Evolutionary conservation across 2,797 vertebrate species (phyloP).

Genomic region (Rhinoraja longicauda): DNA sequence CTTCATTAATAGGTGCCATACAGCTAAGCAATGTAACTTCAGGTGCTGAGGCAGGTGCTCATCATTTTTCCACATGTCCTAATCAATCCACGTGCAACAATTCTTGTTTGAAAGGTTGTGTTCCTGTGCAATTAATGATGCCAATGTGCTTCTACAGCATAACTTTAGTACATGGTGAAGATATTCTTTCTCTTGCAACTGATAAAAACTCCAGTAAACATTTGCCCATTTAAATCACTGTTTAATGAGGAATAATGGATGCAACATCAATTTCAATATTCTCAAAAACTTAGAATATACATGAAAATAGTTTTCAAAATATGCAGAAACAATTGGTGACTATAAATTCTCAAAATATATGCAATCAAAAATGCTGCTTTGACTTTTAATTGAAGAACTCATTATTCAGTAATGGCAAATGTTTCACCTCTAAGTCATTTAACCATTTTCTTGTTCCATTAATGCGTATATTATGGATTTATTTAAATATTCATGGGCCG

Average conservation of each 20-base stretch:
- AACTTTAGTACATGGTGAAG: not conserved
- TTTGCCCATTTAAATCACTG: not conserved
- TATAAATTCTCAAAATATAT: not conserved
- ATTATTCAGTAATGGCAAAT: not conserved
- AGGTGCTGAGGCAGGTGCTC: not conserved
- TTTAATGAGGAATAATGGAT: not conserved
- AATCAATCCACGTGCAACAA: not conserved
- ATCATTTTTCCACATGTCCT: not conserved
- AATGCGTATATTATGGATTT: not conserved
- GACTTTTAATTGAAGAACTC: not conserved
- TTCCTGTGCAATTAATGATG: not conserved
- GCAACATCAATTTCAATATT: not conserved
- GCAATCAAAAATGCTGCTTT: not conserved
- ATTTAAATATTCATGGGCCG: not conserved
- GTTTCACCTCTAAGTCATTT: not conserved
- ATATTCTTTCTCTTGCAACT: not conserved
- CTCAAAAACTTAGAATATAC: not conserved
- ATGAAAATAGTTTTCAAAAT: not conserved
- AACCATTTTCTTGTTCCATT: not conserved
- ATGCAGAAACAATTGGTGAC: not conserved
- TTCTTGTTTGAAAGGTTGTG: not conserved
- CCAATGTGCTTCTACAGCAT: not conserved
- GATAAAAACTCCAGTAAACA: not conserved
- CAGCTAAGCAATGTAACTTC: not conserved
- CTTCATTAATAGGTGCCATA: not conserved